A percentile compares a stretch with the other conserved stretches of the same genome.
These are phyloP conservation scores for Hemiprocne comata DNA, from an alignment of 2,113 vertebrate species.

Conservation along the genomic window DNA sequence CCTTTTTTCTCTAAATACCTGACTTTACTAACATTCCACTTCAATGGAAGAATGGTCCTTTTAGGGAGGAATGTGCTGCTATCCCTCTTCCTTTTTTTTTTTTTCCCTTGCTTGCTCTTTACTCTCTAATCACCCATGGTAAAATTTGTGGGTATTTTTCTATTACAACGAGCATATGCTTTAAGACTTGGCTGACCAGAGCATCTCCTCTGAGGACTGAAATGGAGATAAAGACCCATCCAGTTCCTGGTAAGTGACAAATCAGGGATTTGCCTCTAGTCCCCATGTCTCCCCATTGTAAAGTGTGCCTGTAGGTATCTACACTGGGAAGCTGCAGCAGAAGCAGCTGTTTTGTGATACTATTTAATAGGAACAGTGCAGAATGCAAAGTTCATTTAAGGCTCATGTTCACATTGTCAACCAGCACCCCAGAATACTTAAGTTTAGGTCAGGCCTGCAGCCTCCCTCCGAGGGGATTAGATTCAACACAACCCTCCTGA, in stretches of 20 bases:
- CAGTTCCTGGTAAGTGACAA: not conserved
- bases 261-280: not conserved
- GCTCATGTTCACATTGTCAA: not conserved
- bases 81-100: not conserved
- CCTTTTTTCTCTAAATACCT: not conserved
- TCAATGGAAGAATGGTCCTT: not conserved
- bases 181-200: not conserved
- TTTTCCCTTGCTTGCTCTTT: not conserved
- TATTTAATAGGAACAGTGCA: not conserved
- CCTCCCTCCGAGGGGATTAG: not conserved
- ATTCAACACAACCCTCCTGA: not conserved
- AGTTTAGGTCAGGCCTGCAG: not conserved
- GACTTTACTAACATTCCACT: not conserved
- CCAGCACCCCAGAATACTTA: not conserved
- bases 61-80: not conserved
- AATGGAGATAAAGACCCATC: not conserved
- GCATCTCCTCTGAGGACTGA: not conserved
- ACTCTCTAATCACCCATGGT: not conserved
- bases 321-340: not conserved
- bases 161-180: not conserved
- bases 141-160: not conserved
- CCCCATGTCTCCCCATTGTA: not conserved
- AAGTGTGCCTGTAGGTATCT: not conserved
- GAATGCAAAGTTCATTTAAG: not conserved
- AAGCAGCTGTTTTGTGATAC: not conserved